A percentile compares a stretch with the other conserved stretches of the same genome.
phyloP scores from a whole-genome alignment of 2,113 vertebrate genomes.

The Synchiropus splendidus region DNA sequence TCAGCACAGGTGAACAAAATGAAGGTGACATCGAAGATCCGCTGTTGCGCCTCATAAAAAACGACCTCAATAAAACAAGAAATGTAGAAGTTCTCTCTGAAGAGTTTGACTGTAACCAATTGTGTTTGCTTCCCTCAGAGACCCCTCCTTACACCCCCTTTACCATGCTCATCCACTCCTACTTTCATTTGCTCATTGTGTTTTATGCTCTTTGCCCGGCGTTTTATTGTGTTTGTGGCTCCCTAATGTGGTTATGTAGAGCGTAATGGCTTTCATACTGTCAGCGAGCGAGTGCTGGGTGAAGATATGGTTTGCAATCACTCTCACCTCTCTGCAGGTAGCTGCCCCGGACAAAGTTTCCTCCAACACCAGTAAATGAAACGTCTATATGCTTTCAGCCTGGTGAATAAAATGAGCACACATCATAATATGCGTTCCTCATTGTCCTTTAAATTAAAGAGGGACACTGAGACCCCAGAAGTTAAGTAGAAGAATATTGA shows the following conservation, averaged over 20 bases:
- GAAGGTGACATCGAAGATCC: no score
- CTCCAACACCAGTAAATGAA: conserved; percentile 40
- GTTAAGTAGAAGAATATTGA: no score
- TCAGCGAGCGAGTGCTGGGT: conserved; percentile 34
- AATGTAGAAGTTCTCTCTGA: conserved; percentile 88
- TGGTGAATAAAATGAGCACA: conserved; percentile 21
- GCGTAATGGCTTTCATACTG: conserved; percentile 52
- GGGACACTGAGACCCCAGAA: no score
- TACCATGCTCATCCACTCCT: conserved; percentile 11
- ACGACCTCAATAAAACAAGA: conserved; percentile 82
- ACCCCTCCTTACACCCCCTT: conserved; percentile 29
- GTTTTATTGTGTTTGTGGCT: conserved; percentile 54
- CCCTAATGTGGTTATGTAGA: conserved; percentile 56
- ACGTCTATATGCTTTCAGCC: conserved; percentile 24
- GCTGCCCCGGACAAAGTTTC: conserved; percentile 21
- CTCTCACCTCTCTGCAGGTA: conserved; percentile 40
- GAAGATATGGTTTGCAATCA: conserved; percentile 56
- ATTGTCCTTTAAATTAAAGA: neutral
- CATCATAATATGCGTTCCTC: conserved; percentile 13
- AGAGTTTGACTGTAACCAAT: conserved; percentile 36
- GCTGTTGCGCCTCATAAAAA: conserved; percentile 90
- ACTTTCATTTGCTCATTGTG: conserved; percentile 26
- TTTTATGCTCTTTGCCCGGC: conserved; percentile 49
- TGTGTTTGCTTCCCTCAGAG: conserved; percentile 23
- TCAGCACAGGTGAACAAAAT: no score